Conservation (phyloP, 2,797 vertebrate species). For the Discoglossus pictus region DNA sequence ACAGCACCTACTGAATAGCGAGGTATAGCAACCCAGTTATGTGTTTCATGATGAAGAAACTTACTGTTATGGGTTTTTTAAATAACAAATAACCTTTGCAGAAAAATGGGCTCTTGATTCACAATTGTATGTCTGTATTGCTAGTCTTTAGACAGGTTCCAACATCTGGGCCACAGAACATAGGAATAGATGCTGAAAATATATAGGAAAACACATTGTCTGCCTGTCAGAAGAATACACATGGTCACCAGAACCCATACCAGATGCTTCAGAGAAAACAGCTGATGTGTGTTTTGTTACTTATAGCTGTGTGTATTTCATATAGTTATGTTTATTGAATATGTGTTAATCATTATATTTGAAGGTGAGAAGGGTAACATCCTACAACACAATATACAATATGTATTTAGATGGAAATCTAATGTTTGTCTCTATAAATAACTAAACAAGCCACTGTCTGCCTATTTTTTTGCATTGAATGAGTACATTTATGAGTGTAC, state of each 20-base stretch:
- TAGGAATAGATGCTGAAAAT: constrained; percentile 9
- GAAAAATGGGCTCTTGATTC: not conserved
- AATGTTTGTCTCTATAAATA: too few species aligned
- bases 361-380: too few species aligned
- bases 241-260: constrained; percentile 5
- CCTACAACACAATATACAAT: too few species aligned
- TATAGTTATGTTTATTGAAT: not conserved
- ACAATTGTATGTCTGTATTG: not conserved
- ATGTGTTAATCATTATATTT: too few species aligned
- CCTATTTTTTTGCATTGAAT: too few species aligned
- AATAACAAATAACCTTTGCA: not conserved
- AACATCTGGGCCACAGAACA: constrained; percentile 25
- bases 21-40: constrained; percentile 8
- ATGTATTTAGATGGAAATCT: too few species aligned
- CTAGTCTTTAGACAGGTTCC: not conserved
- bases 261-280: constrained; percentile 33
- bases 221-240: not conserved
- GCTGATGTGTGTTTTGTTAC: constrained; percentile 6
- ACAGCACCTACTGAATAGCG: not conserved
- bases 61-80: too few species aligned
- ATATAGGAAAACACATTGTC: constrained; percentile 11
- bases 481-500: too few species aligned
- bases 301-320: not conserved
- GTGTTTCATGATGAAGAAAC: not conserved
- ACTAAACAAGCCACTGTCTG: too few species aligned